A percentile compares a stretch with the other conserved stretches of the same genome.
Evolutionary conservation across 2,888 invertebrate genomes (phyloP).

Genomic region (Pharmacophagus antenor): DNA sequence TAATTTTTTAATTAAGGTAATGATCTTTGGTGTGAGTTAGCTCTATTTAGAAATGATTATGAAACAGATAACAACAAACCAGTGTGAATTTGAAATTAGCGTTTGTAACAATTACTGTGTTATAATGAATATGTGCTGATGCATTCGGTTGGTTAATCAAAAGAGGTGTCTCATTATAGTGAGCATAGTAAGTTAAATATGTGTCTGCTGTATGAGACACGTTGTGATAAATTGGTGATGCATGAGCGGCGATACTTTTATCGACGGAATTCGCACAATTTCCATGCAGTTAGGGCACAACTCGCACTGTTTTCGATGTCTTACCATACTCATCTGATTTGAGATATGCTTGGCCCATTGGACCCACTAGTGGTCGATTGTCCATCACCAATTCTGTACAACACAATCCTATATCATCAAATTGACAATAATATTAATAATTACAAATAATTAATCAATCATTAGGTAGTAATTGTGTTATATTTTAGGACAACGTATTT

Average conservation of each 20-base stretch:
- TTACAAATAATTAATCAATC: not conserved
- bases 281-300: constrained; percentile 73
- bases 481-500: not conserved
- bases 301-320: constrained; percentile 54
- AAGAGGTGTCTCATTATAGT: constrained; percentile 40
- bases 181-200: constrained; percentile 38
- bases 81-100: constrained; percentile 16
- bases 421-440: constrained; percentile 23
- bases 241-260: constrained; percentile 37
- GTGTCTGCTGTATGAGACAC: constrained; percentile 64
- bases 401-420: constrained; percentile 60
- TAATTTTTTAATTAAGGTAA: too few species aligned
- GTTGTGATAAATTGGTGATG: constrained; percentile 42
- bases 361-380: constrained; percentile 88
- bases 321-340: constrained; percentile 92
- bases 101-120: constrained; percentile 39
- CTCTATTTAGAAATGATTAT: constrained; percentile 5
- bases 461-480: not conserved
- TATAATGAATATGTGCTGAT: constrained; percentile 46
- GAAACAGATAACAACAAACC: constrained; percentile 14
- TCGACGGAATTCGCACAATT: constrained; percentile 56
- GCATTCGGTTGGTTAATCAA: constrained; percentile 30
- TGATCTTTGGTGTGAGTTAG: constrained; percentile 21
- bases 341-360: constrained; percentile 90
- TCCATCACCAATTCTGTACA: constrained; percentile 85